Base-by-base conservation (phyloP, 53 echinoderm and acorn worm species). In the Crossaster papposus region DNA sequence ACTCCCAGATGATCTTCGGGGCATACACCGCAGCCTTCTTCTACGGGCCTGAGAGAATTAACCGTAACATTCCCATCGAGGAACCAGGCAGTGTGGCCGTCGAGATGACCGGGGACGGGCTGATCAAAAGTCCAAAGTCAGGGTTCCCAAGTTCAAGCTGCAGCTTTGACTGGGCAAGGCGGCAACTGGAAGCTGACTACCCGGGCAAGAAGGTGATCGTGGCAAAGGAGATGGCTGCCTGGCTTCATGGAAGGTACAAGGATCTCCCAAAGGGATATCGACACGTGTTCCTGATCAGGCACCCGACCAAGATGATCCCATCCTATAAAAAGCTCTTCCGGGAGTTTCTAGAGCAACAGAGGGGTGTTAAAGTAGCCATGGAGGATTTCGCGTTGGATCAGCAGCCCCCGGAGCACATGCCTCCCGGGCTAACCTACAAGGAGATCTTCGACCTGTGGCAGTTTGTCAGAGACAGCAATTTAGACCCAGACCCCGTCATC, bases 231-330 rank as follows among this genome's bases (percentile, higher is more conserved):
- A 73, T 91, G n/a, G 79, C 74, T 3, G 14, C 65, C 65, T 65
- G 33, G 18, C 38, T 87, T 0, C n/a, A 37, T 72, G 74, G 24
- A 1, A 86, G 53, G 72, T 80, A 80, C 36, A 34, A 87, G 1
- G 30, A 86, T 24, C 53, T 91, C 3, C 91, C 91, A 23, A 62
- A n/a, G 30, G 91, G 87, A 13, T 91, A 91, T 38, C 81, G 74
- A 29, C 91, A 87, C 75, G 55, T 79, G 24, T 91, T 91, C 70
- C 30, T 91, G 68, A 91, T 87, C 37, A 79, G 91, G 35, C 79
- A 77, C 55, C 91, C 91, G 12, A 71, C 24, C 30, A 85, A 86
- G 71, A 65, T 87, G 28, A 81, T 91, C 44, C 87, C 81, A 7
- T 91, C 91, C 28, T 80, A 33, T 18, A 82, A 68, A 68, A 88